A percentile compares a stretch with the other conserved stretches of the same genome.
These are phyloP conservation scores for Clamator glandarius DNA, from an alignment of 2,797 vertebrate genomes.

Conservation along the genomic window DNA sequence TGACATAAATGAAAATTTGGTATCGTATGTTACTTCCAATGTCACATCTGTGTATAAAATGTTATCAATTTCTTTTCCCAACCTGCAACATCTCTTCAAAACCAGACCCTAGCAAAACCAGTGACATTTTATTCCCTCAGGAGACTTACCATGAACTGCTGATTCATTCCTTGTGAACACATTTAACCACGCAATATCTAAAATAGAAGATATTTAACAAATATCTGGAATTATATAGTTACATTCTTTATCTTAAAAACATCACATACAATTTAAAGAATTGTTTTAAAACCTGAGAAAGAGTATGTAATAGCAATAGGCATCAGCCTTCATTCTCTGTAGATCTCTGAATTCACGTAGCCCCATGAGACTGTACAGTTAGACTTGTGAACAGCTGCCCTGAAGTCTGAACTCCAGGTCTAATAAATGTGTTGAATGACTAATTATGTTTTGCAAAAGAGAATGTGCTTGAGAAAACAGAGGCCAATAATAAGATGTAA, in stretches of 20 bases:
- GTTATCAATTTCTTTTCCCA: neutral
- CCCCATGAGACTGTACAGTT: neutral
- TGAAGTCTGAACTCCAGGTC: neutral
- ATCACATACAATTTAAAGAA: neutral
- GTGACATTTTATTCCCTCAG: neutral
- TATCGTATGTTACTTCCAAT: neutral
- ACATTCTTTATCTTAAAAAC: neutral
- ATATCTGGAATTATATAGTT: neutral
- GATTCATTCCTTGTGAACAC: conserved; percentile 23
- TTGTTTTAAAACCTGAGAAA: neutral
- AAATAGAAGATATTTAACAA: conserved; percentile 6
- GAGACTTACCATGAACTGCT: neutral
- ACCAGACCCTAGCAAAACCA: neutral
- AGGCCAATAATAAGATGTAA: neutral
- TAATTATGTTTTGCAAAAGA: neutral
- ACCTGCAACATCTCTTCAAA: neutral
- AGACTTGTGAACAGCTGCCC: neutral
- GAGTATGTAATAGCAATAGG: neutral
- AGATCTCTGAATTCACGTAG: neutral
- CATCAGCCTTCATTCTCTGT: neutral
- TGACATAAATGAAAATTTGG: neutral
- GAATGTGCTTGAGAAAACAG: neutral
- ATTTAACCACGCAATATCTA: conserved; percentile 54
- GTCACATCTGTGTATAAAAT: neutral
- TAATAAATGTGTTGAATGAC: neutral